Percentiles rank a stretch among this genome's conserved stretches.
These are phyloP conservation scores for Pseudopleuronectes americanus DNA, from an alignment of 2,797 vertebrate genomes.

Conservation along the genomic window DNA sequence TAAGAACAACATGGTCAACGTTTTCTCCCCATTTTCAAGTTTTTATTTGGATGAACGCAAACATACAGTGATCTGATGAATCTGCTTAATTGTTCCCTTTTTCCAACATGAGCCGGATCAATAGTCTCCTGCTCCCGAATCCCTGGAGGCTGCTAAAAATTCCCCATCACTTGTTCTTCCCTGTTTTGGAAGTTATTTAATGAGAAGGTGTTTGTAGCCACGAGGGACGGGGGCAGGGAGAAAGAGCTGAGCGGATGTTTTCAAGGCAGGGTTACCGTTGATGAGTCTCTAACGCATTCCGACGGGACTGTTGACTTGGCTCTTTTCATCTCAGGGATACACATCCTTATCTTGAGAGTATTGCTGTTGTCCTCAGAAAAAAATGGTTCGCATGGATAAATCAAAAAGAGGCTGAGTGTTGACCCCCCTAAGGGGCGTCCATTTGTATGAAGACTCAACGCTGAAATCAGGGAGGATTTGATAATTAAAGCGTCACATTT, in stretches of 20 bases:
- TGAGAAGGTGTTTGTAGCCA: slow-evolving; percentile 71
- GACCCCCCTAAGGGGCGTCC: slow-evolving; percentile 22
- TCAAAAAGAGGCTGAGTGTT: slow-evolving; percentile 37
- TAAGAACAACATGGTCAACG: too few species aligned
- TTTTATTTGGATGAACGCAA: too few species aligned
- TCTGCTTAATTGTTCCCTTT: slow-evolving; percentile 25
- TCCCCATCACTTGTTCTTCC: slow-evolving; percentile 50
- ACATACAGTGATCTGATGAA: neutral
- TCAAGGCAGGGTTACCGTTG: slow-evolving; percentile 66
- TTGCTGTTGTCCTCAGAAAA: slow-evolving; percentile 66
- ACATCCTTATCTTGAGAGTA: slow-evolving; percentile 75
- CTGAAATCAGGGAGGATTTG: slow-evolving; percentile 21
- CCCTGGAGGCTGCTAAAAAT: slow-evolving; percentile 48
- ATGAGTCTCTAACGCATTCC: slow-evolving; percentile 80
- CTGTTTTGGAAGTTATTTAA: slow-evolving; percentile 77
- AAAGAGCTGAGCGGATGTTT: slow-evolving; percentile 83
- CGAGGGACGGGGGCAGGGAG: slow-evolving; percentile 63
- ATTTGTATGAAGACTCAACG: slow-evolving; percentile 33
- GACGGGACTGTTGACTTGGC: slow-evolving; percentile 78
- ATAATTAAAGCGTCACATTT: slow-evolving; percentile 34
- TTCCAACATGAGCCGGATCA: slow-evolving; percentile 34
- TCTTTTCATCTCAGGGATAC: slow-evolving; percentile 71
- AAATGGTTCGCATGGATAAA: slow-evolving; percentile 38
- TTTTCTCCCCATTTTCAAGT: too few species aligned
- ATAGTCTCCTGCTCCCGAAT: slow-evolving; percentile 34